Evolutionary conservation across 2,113 vertebrate genomes (phyloP), one percentile per base, ranked within the genome.

Genomic region (Engraulis encrasicolus): DNA sequence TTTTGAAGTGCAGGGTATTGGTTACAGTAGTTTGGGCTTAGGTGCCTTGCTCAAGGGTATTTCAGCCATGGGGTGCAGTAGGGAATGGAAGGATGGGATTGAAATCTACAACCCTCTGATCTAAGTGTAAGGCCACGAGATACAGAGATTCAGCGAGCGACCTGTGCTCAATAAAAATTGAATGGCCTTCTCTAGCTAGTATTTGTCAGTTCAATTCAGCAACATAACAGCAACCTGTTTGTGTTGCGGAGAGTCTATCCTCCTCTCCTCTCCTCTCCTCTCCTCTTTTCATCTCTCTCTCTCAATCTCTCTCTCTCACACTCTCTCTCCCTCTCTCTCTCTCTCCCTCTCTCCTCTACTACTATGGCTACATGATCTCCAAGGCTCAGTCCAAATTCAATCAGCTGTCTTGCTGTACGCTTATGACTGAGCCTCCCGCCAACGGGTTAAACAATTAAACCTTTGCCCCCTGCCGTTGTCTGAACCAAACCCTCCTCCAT

Each of bases 401-500:
- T 83, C 18, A 78, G 78, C 36, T 31, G 40, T n/a, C 9, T 52
- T 19, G 4, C 79, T 83, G 20, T 31, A 31, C 49, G 78, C 40
- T 58, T 84, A 38, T 38, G 80, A 45, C 79, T 31, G 58, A 66
- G 23, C 58, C 58, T 7, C 58, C 2, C 58, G 14, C 23, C 2
- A 82, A 61, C 27, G 20, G 52, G 83, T 89, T 84, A 89, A 85
- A 79, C 66, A 80, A 83, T 82, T 79, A 82, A 84, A 85, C 84
- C 80, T 82, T 85, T 85, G 84, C 6, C 66, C 80, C 52, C 71
- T n/a, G 23, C 23, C 66, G 84, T 49, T 85, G 77, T 61, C 77
- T 6, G 14, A 23, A 84, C 74, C 74, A 23, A 66, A 78, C 80
- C 79, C 77, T 78, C 77, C 82, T 49, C 48, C 71, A 77, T 58